These are phyloP conservation scores for Dugesia japonica DNA, from an alignment of 2,888 invertebrate species.

Conservation along the genomic window DNA sequence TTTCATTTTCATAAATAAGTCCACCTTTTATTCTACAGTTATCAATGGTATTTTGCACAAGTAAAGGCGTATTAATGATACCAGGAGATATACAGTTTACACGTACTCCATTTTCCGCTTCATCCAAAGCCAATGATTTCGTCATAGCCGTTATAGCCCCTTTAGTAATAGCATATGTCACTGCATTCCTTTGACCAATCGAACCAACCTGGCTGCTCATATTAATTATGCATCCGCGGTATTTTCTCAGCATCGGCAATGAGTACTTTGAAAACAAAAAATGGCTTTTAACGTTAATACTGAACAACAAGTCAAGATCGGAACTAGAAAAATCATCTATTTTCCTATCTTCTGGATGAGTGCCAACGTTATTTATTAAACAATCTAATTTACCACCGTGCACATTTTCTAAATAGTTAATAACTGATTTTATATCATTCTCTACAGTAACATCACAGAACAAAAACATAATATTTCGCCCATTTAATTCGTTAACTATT, in stretches of 20 bases:
- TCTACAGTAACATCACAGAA: background rate
- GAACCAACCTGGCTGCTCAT: background rate
- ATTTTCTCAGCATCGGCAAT: background rate
- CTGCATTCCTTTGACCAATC: constrained; percentile 10
- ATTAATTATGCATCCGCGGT: background rate
- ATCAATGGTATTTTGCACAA: background rate
- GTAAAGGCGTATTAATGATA: background rate
- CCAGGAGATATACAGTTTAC: constrained; percentile 41
- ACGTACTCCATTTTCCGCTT: constrained; percentile 41
- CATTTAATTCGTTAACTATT: background rate
- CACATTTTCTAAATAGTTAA: background rate
- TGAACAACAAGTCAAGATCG: background rate
- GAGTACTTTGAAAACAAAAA: constrained; percentile 2
- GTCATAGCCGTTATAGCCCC: constrained; percentile 42
- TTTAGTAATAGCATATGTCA: constrained; percentile 23
- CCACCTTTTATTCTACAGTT: background rate
- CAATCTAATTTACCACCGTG: background rate
- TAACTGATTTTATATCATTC: background rate
- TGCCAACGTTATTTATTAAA: constrained; percentile 24
- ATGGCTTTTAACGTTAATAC: constrained; percentile 16
- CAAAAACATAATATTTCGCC: background rate
- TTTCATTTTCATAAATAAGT: background rate
- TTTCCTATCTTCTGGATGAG: background rate
- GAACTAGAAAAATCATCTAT: constrained; percentile 8
- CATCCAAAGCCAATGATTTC: constrained; percentile 44